Evolutionary conservation across 1,140 invertebrate species (phyloP).

Genomic region (Monochamus saltuarius): DNA sequence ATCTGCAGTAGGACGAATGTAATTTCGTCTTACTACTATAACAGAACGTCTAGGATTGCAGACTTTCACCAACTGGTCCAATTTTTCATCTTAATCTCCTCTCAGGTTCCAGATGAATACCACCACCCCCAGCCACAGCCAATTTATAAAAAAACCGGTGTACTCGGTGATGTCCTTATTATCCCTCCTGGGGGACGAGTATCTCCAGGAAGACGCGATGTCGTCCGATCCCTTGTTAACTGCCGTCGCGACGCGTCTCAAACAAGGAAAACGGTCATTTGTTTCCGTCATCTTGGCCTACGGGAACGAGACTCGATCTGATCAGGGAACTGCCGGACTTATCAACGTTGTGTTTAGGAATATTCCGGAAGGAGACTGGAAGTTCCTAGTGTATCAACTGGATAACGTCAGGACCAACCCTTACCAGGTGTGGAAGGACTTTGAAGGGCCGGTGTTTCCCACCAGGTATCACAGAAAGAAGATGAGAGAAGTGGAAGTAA

Average conservation of each 20-base stretch:
- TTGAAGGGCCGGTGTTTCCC: constrained; percentile 35
- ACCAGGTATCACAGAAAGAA: constrained; percentile 19
- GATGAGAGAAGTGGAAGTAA: constrained; percentile 36
- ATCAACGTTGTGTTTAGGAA: not conserved
- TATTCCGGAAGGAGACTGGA: constrained; percentile 20
- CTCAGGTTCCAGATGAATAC: constrained; percentile 56
- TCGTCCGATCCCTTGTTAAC: constrained; percentile 26
- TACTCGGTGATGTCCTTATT: constrained; percentile 54
- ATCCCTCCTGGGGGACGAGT: constrained; percentile 49
- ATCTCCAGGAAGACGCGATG: constrained; percentile 24
- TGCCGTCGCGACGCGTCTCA: constrained; percentile 16
- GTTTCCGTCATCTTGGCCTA: constrained; percentile 19
- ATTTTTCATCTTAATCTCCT: constrained; percentile 20
- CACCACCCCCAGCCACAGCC: constrained; percentile 51
- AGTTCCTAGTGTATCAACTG: constrained; percentile 49
- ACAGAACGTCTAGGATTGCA: too few relatives aligned
- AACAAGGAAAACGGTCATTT: constrained; percentile 12
- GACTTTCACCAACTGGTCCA: constrained; percentile 14
- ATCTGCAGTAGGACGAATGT: too few relatives aligned
- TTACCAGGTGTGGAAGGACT: constrained; percentile 31
- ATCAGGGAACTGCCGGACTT: not conserved
- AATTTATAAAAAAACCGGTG: constrained; percentile 57
- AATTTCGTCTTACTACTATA: too few relatives aligned
- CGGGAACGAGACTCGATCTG: constrained; percentile 5
- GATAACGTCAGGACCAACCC: constrained; percentile 45